phyloP scores from a whole-genome alignment of 2,113 vertebrate species.

The Hypocryptadius cinnamomeus region DNA sequence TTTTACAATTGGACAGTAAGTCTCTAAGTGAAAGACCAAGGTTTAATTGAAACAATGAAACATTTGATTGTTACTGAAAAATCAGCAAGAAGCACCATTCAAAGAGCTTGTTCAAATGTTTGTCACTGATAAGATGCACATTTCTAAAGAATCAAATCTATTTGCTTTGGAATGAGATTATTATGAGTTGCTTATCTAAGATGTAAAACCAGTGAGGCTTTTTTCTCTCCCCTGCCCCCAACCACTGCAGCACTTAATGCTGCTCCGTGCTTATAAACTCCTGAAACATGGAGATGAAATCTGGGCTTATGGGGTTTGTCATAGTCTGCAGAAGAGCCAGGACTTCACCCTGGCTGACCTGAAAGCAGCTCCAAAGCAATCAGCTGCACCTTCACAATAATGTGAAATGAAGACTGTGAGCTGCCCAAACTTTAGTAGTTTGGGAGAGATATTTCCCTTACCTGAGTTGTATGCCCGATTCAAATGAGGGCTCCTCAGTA shows the following conservation, averaged over 20 bases:
- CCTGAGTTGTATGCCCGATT: not conserved
- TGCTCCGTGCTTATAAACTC: not conserved
- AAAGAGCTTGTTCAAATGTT: not conserved
- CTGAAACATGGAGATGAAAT: not conserved
- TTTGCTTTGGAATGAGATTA: constrained; percentile 19
- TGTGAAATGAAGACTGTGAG: rapidly evolving
- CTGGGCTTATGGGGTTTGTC: constrained; percentile 19
- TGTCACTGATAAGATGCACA: constrained; percentile 1
- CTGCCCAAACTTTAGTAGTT: not conserved
- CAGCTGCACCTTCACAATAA: not conserved
- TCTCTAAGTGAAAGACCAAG: constrained; percentile 2
- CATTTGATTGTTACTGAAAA: constrained; percentile 14
- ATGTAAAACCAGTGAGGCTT: not conserved
- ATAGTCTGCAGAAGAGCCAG: not conserved
- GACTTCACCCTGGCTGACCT: constrained; percentile 21
- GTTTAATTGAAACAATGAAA: constrained; percentile 23
- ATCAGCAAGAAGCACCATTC: not conserved
- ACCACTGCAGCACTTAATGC: not conserved
- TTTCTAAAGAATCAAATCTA: constrained; percentile 20
- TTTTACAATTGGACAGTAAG: not conserved
- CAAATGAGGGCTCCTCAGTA: not conserved
- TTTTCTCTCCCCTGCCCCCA: not conserved
- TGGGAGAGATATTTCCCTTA: not conserved
- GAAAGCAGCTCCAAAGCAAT: not conserved
- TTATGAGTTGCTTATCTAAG: constrained; percentile 37